Evolutionary conservation across 2,888 invertebrate species (phyloP).

Genomic region (Tenthredo livida): DNA sequence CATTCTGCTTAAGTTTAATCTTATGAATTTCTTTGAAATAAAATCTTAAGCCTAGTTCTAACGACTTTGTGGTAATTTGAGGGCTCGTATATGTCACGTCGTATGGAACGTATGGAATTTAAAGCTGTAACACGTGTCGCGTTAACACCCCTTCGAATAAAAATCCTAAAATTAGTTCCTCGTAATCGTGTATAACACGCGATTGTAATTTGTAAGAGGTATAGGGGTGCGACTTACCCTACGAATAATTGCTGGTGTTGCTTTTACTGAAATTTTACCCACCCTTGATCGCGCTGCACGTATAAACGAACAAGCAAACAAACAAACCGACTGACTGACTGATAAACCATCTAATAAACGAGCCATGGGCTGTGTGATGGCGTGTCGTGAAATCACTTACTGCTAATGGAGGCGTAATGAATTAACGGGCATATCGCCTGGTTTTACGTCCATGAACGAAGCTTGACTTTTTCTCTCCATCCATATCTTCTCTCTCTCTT

Average conservation of each 20-base stretch:
- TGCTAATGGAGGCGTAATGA: slow-evolving; percentile 47
- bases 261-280: not conserved
- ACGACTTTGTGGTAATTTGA: not conserved
- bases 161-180: not conserved
- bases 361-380: slow-evolving; percentile 13
- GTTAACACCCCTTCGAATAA: not conserved
- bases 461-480: not conserved
- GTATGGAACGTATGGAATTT: no score
- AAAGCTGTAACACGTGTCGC: not conserved
- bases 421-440: slow-evolving; percentile 1
- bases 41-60: not conserved
- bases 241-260: not conserved
- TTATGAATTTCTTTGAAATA: no score
- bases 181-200: not conserved
- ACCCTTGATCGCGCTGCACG: not conserved
- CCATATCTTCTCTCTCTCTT: not conserved
- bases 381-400: slow-evolving; percentile 42
- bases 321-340: slow-evolving; percentile 12
- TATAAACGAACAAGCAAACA: not conserved
- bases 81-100: no score
- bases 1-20: not conserved
- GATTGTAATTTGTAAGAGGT: not conserved
- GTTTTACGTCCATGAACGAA: not conserved
- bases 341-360: slow-evolving; percentile 17
- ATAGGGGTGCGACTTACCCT: not conserved